Evolutionary conservation across 2,888 invertebrate genomes (phyloP), one percentile per base, ranked within the genome.

Genomic region (Tuberolachnus salignus): DNA sequence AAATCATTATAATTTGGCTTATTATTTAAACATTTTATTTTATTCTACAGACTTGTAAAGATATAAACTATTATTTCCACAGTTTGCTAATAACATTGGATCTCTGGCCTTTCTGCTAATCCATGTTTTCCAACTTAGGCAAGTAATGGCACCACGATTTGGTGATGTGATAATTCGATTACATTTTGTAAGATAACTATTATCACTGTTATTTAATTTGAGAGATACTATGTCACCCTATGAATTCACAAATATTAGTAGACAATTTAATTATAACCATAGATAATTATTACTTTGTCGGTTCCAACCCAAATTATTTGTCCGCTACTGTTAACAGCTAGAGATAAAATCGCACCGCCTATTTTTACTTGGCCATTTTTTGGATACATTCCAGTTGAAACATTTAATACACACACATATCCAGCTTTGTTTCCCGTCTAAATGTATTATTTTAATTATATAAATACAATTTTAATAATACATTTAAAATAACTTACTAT

Each of bases 321-420:
- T 10, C 93, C 93, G 84, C 90, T 91, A 26, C 92, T 90, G 85
- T 94, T 94, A 84, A 92, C 93, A 0, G 92, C 90, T 83, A 94
- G 86, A 11, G 92, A 89, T 83, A 91, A 86, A 53, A 94, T 83
- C 80, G 82, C 85, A 67, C 87, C 90, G 14, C 88, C 87, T 49
- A 89, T 86, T 83, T 88, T 88, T 75, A 87, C 86, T 46, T 86
- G 87, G 34, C 87, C 87, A 57, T 86, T 90, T 84, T 89, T 88
- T 46, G 91, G 89, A 84, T 92, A 92, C 83, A 93, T 92, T 67
- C 94, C 94, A 3, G 94, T 94, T 0, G 94, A 95, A 49, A 94
- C 89, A 84, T 95, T 95, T 66, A 94, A 88, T 21, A 94, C 90
- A 84, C 92, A 90, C 1, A 95, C 89, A 86, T 91, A 89, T 14